These are phyloP conservation scores for Propithecus coquereli DNA, from an alignment of 2,113 vertebrate species.

Conservation along the genomic window DNA sequence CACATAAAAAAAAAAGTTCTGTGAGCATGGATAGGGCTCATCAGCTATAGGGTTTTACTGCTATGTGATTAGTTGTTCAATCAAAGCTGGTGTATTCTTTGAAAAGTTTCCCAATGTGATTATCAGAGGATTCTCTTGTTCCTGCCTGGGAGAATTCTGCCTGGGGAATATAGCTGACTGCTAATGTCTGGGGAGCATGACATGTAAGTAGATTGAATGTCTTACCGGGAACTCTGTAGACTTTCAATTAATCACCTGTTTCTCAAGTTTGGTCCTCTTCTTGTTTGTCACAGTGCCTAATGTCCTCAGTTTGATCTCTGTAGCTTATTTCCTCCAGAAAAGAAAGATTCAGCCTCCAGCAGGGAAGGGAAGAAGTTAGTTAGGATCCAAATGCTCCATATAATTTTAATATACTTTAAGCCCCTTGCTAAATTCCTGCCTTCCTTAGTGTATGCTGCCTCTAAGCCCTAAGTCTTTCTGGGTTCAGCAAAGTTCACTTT, in stretches of 20 bases:
- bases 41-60: neutral
- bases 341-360: neutral
- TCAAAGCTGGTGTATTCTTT: neutral
- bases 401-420: neutral
- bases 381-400: neutral
- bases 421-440: neutral
- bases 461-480: neutral
- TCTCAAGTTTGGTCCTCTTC: neutral
- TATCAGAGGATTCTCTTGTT: neutral
- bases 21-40: neutral
- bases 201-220: neutral
- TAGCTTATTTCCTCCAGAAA: slow-evolving; percentile 9
- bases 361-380: neutral
- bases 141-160: neutral
- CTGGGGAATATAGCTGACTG: neutral
- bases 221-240: neutral
- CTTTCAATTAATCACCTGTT: neutral
- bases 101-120: neutral
- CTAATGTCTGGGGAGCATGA: neutral
- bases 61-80: neutral
- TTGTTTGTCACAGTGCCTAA: neutral
- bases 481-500: neutral
- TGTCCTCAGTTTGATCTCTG: neutral
- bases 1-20: neutral
- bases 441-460: neutral